Base-by-base conservation (phyloP, 1,140 invertebrate species). In the Brachionus manjavacas region DNA sequence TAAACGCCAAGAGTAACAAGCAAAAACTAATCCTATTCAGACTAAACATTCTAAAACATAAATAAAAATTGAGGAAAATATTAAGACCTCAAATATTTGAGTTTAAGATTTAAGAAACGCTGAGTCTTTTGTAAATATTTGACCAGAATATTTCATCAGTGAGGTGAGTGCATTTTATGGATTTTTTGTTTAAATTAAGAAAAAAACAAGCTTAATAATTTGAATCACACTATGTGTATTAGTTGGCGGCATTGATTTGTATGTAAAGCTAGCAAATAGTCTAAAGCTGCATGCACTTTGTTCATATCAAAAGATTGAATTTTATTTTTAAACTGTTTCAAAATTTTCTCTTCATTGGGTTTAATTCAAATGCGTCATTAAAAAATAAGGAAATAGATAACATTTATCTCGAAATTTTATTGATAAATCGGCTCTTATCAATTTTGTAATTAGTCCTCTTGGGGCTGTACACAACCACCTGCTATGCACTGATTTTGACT, bases 1-100 rank as follows among this genome's bases (percentile, higher is more conserved):
- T 41, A 23, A 41, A n/a, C 7, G 52, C 52, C 52, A 72, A 16
- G 12, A 72, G 3, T n/a, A 72, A 16, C 39, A 72, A 43, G 16
- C 31, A 72, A 41, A 35, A 72, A 41, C 31, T 72, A 39, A 72
- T 68, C 31, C 66, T 20, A 72, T 60, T 60, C 52, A 72, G 68
- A 41, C 68, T 72, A 72, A 72, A 72, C 68, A 72, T 72, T 72
- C 68, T 72, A 68, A 68, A 23, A 68, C n/a, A 68, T 7, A 31
- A 68, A 68, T 23, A 39, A 68, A 31, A 66, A 66, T 4, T 8
- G 25, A 25, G 7, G 12, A 31, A 68, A 12, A 68, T 31, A 68
- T 68, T 68, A 31, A 68, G 66, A 68, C 66, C 3, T 3, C 66
- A 68, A 68, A 68, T 68, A 68, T 68, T 68, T 68, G 66, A 31